These are phyloP conservation scores for Eurytoma californica DNA, from an alignment of 2,888 invertebrate genomes.

Conservation along the genomic window DNA sequence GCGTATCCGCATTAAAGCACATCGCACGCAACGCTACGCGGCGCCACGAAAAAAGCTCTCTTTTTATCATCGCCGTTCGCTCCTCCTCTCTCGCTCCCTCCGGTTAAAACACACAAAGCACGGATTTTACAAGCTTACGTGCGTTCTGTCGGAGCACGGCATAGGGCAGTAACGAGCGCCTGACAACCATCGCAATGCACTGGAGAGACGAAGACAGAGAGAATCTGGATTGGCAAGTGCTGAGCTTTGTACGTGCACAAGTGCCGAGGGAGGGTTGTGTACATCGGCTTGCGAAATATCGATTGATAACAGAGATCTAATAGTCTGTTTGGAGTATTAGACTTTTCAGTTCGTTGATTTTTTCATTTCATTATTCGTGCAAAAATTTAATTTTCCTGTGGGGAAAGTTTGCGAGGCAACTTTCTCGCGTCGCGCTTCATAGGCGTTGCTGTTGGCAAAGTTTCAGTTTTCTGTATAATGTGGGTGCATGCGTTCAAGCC, in stretches of 20 bases:
- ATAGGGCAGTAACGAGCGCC: conserved; percentile 44
- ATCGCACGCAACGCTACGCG: conserved; percentile 42
- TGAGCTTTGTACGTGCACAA: conserved; percentile 16
- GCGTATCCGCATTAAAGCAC: conserved; percentile 27
- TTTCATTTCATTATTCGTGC: conserved; percentile 11
- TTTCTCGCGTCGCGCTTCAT: conserved; percentile 21
- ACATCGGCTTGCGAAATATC: conserved; percentile 24
- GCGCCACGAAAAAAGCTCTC: conserved; percentile 29
- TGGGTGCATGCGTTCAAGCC: background rate
- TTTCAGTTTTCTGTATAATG: conserved; percentile 16
- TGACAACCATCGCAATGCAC: conserved; percentile 50
- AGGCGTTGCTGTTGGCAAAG: conserved; percentile 16
- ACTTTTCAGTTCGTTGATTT: background rate
- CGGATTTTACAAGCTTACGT: conserved; percentile 51
- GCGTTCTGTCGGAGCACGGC: conserved; percentile 16
- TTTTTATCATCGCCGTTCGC: background rate
- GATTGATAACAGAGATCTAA: conserved; percentile 37
- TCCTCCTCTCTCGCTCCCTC: background rate
- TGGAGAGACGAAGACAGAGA: conserved; percentile 6
- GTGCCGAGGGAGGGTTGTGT: background rate
- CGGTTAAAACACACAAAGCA: conserved; percentile 43
- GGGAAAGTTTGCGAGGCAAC: conserved; percentile 29
- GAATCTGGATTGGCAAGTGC: conserved; percentile 11
- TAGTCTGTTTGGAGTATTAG: background rate
- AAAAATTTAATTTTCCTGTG: conserved; percentile 36